A percentile compares a stretch with the other conserved stretches of the same genome.
Evolutionary conservation across 2,113 vertebrate species (phyloP).

Genomic region (Scomber scombrus): DNA sequence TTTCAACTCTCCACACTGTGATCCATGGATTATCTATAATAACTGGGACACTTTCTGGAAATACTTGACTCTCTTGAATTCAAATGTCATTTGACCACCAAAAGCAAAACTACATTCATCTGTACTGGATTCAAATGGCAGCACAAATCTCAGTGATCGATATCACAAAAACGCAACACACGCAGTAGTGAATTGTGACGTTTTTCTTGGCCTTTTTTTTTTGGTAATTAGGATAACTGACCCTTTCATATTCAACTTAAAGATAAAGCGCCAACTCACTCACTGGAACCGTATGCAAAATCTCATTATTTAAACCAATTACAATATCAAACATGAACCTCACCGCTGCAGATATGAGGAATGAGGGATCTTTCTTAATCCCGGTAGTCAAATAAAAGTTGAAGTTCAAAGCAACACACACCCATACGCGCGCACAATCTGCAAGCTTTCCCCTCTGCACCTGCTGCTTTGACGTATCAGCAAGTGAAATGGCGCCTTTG

Average conservation of each 20-base stretch:
- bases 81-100: conserved; percentile 37
- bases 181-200: background rate
- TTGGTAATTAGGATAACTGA: background rate
- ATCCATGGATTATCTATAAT: background rate
- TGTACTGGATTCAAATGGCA: conserved; percentile 20
- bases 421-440: background rate
- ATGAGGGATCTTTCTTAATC: background rate
- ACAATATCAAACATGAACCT: background rate
- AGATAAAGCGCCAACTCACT: background rate
- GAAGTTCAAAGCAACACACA: background rate
- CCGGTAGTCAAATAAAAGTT: background rate
- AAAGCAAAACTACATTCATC: background rate
- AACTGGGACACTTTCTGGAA: conserved; percentile 14
- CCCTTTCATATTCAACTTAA: conserved; percentile 12
- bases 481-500: conserved; percentile 59
- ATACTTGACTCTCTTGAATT: conserved; percentile 21
- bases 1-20: background rate
- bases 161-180: background rate
- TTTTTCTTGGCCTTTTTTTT: background rate
- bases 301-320: background rate
- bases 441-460: conserved; percentile 28
- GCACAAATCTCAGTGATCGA: background rate
- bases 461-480: conserved; percentile 54
- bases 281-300: background rate
- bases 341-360: background rate